Evolutionary conservation across 1,140 invertebrate genomes (phyloP), one percentile per base, ranked within the genome.

Genomic region (Chrysopa pallens): DNA sequence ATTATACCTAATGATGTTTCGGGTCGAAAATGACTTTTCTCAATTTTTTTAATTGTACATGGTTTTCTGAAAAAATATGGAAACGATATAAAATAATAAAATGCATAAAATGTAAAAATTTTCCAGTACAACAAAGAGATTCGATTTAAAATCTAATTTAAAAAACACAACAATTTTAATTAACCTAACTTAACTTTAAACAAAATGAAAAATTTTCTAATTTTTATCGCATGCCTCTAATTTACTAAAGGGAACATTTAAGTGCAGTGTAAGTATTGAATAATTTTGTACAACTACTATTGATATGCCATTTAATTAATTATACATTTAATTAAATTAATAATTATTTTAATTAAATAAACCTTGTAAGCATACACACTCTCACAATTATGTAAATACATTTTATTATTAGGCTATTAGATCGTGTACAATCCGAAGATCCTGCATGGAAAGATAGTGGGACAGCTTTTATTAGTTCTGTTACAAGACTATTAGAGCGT

Each of bases 401-500:
- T 33, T 11, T 33, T 36, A 31, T 38, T 23, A 33, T 40, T 53
- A 94, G 87, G 52, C 66, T 93, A 37, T 67, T 92, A 60, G 85
- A 91, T 55, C 74, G 83, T 54, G 84, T 93, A 1, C 80, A 89
- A 52, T 75, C 76, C 13, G 75, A 84, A 57, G 82, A 87, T 59
- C 85, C 85, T 31, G 70, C 77, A 0, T 91, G 89, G 85, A 80
- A 86, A 50, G 86, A 92, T 48, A 85, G 84, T 42, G 90, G 89
- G 3, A 80, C 82, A 1, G 83, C 83, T 7, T 94, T 95, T 54
- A 88, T 96, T 44, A 80, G 78, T 39, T 94, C 89, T 0, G 84
- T 96, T 4, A 92, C 89, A 1, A 68, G 84, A 29, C 67, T 96
- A 17, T 58, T 95, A 43, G 89, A 94, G 62, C 66, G 87, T 40